These are phyloP conservation scores for Sebastes aleutianus DNA, from an alignment of 2,797 vertebrate genomes.

Conservation along the genomic window DNA sequence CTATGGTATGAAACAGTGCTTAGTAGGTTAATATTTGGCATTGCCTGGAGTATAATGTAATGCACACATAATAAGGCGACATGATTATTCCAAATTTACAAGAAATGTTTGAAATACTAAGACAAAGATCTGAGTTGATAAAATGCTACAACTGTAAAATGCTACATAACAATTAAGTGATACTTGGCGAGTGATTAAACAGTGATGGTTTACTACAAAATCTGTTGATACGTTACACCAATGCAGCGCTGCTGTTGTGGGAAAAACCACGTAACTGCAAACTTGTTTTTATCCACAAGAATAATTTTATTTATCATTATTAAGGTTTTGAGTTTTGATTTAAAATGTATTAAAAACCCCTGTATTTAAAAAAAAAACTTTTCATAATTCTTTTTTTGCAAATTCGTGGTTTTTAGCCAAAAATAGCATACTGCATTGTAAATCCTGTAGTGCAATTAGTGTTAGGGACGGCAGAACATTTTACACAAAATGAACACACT, in stretches of 20 bases:
- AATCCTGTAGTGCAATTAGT: constrained; percentile 62
- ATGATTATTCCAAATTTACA: constrained; percentile 74
- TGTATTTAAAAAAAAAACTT: not conserved
- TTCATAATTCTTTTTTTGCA: constrained; percentile 20
- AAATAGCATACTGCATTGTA: constrained; percentile 57
- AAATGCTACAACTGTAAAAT: constrained; percentile 85
- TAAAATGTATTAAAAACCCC: constrained; percentile 25
- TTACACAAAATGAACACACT: constrained; percentile 43
- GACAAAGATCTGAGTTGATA: constrained; percentile 76
- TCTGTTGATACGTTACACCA: constrained; percentile 47
- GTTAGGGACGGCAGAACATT: constrained; percentile 55
- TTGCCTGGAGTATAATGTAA: constrained; percentile 79
- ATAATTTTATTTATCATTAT: constrained; percentile 8
- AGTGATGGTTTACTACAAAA: constrained; percentile 71
- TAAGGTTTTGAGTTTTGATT: constrained; percentile 13
- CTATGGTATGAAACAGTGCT: constrained; percentile 76
- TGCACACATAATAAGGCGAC: constrained; percentile 76
- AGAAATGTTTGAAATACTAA: constrained; percentile 71
- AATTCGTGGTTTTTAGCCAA: constrained; percentile 52
- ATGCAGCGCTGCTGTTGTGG: constrained; percentile 37
- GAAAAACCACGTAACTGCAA: constrained; percentile 54
- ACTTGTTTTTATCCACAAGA: constrained; percentile 24
- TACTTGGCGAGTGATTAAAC: constrained; percentile 44
- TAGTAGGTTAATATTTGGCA: constrained; percentile 78
- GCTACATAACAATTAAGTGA: constrained; percentile 80